A percentile compares a stretch with the other conserved stretches of the same genome.
Evolutionary conservation across 2,888 invertebrate genomes (phyloP).

Genomic region (Catocala nupta): DNA sequence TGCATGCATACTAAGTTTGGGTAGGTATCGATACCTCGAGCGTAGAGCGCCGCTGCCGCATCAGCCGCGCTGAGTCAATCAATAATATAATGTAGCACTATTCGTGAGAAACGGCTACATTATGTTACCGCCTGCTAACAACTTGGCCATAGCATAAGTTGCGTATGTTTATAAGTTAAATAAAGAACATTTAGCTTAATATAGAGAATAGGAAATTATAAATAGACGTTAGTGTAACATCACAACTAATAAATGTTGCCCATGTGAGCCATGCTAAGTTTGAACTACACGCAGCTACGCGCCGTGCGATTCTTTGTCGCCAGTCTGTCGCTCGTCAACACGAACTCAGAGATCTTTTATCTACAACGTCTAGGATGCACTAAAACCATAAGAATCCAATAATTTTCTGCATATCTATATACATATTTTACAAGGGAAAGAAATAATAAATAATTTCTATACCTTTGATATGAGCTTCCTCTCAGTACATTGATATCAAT

Average conservation of each 20-base stretch:
- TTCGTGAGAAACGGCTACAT: neutral
- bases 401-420: conserved; percentile 78
- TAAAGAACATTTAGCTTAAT: conserved; percentile 20
- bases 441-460: conserved; percentile 82
- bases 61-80: conserved; percentile 3
- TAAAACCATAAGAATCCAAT: conserved; percentile 70
- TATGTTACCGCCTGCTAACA: conserved; percentile 3
- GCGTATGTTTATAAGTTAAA: conserved; percentile 15
- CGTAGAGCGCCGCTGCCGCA: conserved; percentile 2
- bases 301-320: conserved; percentile 16
- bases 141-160: conserved; percentile 6
- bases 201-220: conserved; percentile 18
- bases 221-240: conserved; percentile 20
- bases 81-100: neutral
- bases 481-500: conserved; percentile 71
- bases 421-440: conserved; percentile 85
- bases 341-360: conserved; percentile 66
- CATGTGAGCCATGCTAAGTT: conserved; percentile 3
- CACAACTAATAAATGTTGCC: conserved; percentile 15
- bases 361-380: conserved; percentile 71
- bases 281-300: conserved; percentile 6
- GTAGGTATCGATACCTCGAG: conserved; percentile 3
- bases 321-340: conserved; percentile 27
- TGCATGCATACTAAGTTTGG: conserved; percentile 5
- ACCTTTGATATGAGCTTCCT: conserved; percentile 83